phyloP scores from a whole-genome alignment of 2,797 vertebrate genomes.

The Chelonia mydas region DNA sequence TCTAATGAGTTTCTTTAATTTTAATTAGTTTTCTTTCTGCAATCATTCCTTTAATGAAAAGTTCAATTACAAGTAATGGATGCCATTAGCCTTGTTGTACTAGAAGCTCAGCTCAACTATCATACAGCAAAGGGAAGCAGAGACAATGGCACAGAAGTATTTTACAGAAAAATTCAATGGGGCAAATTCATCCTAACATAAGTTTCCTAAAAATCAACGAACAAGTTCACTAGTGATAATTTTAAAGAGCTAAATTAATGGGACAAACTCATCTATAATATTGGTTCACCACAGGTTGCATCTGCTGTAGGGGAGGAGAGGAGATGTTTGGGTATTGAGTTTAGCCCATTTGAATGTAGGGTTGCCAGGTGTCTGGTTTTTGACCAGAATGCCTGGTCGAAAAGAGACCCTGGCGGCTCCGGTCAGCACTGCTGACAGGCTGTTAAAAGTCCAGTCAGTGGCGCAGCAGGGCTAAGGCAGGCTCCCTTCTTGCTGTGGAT shows the following conservation, averaged over 20 bases:
- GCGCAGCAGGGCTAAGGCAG: no score
- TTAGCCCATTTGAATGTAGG: neutral
- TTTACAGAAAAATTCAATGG: neutral
- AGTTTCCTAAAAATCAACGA: conserved; percentile 24
- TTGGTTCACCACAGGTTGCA: neutral
- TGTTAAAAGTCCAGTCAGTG: no score
- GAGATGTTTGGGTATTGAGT: neutral
- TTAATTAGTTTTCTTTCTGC: conserved; percentile 65
- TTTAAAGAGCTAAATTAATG: no score
- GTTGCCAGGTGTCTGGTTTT: no score
- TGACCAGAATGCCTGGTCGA: no score
- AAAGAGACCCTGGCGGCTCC: no score
- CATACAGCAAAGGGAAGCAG: conserved; percentile 22
- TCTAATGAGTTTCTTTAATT: conserved; percentile 46
- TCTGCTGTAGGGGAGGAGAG: neutral
- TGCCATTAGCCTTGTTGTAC: neutral
- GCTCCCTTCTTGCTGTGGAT: no score
- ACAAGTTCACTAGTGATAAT: neutral
- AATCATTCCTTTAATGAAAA: conserved; percentile 50
- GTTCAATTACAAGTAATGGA: conserved; percentile 53
- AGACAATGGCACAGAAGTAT: conserved; percentile 10
- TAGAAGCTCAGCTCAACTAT: neutral
- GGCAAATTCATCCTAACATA: conserved; percentile 22
- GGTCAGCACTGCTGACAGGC: no score
- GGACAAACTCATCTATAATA: neutral